These are phyloP conservation scores for Rousettus madagascariensis DNA, from an alignment of 2,797 vertebrate genomes.

Conservation along the genomic window DNA sequence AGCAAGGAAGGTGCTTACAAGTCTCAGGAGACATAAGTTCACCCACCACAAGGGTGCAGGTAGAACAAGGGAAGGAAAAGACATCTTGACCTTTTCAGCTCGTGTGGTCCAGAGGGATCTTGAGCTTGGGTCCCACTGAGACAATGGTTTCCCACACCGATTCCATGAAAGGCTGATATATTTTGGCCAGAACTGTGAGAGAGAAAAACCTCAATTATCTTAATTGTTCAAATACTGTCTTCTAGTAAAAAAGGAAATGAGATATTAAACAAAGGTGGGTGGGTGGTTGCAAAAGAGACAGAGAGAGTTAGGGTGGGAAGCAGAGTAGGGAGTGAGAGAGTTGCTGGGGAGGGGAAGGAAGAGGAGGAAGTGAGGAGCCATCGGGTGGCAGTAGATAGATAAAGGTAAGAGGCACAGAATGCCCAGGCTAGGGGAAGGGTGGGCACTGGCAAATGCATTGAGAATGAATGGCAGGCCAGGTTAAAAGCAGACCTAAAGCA, in stretches of 20 bases:
- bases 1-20: not conserved
- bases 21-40: not conserved
- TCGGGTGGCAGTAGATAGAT: not conserved
- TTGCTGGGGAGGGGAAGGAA: not conserved
- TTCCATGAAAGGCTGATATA: constrained; percentile 25
- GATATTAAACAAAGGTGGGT: constrained; percentile 70
- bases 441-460: not conserved
- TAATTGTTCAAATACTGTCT: constrained; percentile 74
- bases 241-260: constrained; percentile 65
- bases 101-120: not conserved
- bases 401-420: not conserved
- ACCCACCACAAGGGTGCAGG: not conserved
- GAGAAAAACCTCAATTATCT: constrained; percentile 66
- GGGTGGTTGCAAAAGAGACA: constrained; percentile 55
- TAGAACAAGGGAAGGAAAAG: not conserved
- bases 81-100: not conserved
- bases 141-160: not conserved
- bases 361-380: not conserved
- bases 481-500: not conserved
- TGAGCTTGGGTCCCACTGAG: not conserved
- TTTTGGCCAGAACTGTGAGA: constrained; percentile 58
- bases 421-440: fast-evolving
- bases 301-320: not conserved
- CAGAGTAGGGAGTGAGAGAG: not conserved
- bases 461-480: not conserved